Evolutionary conservation across 2,113 vertebrate species (phyloP).

Genomic region (Atrichornis clamosus): DNA sequence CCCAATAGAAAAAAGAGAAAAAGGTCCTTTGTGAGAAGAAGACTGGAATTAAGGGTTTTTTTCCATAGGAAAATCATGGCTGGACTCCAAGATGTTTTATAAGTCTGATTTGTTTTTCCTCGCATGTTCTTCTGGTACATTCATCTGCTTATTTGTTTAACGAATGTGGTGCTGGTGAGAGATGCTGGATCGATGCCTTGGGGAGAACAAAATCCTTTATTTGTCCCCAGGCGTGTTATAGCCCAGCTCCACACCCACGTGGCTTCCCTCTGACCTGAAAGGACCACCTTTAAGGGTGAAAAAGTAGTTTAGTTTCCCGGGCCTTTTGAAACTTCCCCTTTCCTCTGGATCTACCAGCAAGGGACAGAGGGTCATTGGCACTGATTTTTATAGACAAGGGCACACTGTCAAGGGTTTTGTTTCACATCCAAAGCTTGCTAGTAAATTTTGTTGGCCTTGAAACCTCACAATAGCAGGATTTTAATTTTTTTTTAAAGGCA

Average conservation of each 20-base stretch:
- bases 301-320: neutral
- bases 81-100: neutral
- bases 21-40: neutral
- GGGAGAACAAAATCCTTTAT: neutral
- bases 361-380: neutral
- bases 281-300: constrained; percentile 57
- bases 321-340: constrained; percentile 3
- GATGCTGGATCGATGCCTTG: constrained; percentile 21
- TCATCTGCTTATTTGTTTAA: constrained; percentile 56
- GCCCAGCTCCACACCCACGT: neutral
- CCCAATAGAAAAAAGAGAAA: neutral
- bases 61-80: constrained; percentile 25
- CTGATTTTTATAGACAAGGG: constrained; percentile 57
- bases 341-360: neutral
- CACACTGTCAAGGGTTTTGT: neutral
- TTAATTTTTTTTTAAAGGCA: neutral
- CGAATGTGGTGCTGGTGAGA: neutral
- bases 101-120: constrained; percentile 25
- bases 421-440: neutral
- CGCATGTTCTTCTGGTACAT: neutral
- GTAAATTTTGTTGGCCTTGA: neutral
- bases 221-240: constrained; percentile 1
- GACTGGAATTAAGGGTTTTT: neutral
- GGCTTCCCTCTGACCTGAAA: constrained; percentile 42
- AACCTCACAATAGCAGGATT: neutral